These are phyloP conservation scores for Arizona elegans DNA, from an alignment of 2,113 vertebrate species.

Conservation along the genomic window DNA sequence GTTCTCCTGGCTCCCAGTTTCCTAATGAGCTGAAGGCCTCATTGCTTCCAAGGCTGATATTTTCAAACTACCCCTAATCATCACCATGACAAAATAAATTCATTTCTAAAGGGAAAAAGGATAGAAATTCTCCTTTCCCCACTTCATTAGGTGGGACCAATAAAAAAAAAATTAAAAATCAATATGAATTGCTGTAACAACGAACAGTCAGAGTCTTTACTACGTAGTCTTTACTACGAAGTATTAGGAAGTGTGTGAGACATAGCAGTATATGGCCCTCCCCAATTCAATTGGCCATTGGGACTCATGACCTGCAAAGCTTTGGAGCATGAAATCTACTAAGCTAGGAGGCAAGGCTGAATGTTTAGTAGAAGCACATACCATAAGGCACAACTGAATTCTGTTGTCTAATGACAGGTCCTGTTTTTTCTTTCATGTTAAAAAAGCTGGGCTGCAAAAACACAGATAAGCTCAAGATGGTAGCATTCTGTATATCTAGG, in stretches of 20 bases:
- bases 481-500: background rate
- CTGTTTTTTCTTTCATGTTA: background rate
- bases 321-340: background rate
- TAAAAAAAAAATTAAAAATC: background rate
- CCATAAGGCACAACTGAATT: background rate
- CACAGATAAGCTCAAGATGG: background rate
- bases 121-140: background rate
- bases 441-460: background rate
- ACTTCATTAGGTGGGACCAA: background rate
- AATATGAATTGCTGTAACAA: background rate
- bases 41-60: slow-evolving; percentile 42
- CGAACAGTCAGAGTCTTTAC: background rate
- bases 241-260: background rate
- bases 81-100: background rate
- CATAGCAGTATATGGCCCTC: background rate
- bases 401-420: background rate
- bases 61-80: slow-evolving; percentile 25
- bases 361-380: background rate
- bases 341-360: background rate
- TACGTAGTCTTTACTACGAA: background rate
- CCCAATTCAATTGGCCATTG: background rate
- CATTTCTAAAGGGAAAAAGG: background rate
- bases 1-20: slow-evolving; percentile 51
- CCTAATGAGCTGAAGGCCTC: slow-evolving; percentile 63
- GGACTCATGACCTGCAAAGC: background rate